These are phyloP conservation scores for Patella ulyssiponensis DNA, from an alignment of 2,888 invertebrate species.

Conservation along the genomic window DNA sequence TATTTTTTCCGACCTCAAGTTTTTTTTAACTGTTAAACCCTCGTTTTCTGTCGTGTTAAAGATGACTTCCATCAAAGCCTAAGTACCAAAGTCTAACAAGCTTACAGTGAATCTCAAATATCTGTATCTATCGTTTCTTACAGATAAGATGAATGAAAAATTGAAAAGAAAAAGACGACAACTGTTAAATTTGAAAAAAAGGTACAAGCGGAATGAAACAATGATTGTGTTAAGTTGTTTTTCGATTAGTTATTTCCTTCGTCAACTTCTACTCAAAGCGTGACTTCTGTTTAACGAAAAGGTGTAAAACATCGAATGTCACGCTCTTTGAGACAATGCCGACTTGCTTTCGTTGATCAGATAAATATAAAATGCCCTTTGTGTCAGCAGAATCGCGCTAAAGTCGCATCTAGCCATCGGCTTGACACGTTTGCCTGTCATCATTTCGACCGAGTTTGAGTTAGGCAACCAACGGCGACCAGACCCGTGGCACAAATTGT, in stretches of 20 bases:
- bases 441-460: slow-evolving; percentile 22
- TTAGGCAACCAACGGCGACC: slow-evolving; percentile 15
- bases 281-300: slow-evolving; percentile 24
- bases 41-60: too few species aligned
- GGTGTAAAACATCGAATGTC: slow-evolving; percentile 28
- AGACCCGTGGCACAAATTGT: slow-evolving; percentile 22
- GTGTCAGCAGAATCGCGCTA: slow-evolving; percentile 22
- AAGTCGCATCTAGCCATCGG: slow-evolving; percentile 12
- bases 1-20: too few species aligned
- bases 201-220: slow-evolving; percentile 3
- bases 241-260: slow-evolving; percentile 20
- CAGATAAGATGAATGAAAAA: too few species aligned
- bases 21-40: too few species aligned
- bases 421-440: slow-evolving; percentile 22
- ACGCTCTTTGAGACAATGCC: slow-evolving; percentile 23
- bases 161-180: background rate
- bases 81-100: too few species aligned
- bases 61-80: too few species aligned
- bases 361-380: slow-evolving; percentile 28
- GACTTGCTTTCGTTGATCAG: slow-evolving; percentile 21
- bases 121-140: too few species aligned
- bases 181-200: background rate
- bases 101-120: too few species aligned
- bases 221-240: slow-evolving; percentile 16
- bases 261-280: slow-evolving; percentile 23